Evolutionary conservation across 1,140 invertebrate species (phyloP), one percentile per base, ranked within the genome.

Genomic region (Schlechtendalia chinensis): DNA sequence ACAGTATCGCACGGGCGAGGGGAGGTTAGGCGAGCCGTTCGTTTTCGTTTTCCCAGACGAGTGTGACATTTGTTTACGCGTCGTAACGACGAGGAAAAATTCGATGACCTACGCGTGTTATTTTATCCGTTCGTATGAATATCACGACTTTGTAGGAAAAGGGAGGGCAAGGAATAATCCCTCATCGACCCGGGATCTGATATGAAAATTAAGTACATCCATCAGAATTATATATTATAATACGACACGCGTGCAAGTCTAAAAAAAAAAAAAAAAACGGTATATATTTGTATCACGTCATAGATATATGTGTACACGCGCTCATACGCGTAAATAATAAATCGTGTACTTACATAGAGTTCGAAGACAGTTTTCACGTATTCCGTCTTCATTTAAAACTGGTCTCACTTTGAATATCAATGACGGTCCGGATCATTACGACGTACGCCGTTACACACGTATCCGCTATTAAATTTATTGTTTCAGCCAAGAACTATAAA

Each of bases 141-240:
- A n/a, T n/a, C n/a, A n/a, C n/a, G n/a, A n/a, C n/a, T n/a, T n/a
- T n/a, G n/a, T n/a, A n/a, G n/a, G n/a, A n/a, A n/a, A n/a, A n/a
- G n/a, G n/a, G n/a, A n/a, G n/a, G n/a, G n/a, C n/a, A n/a, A n/a
- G n/a, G n/a, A n/a, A n/a, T n/a, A n/a, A n/a, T n/a, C n/a, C n/a
- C 27, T 1, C 29, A 65, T 19, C n/a, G 17, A 39, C 24, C 17
- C 24, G 16, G 32, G 32, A 17, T 63, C 59, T 6, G 59, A 63
- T 65, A 65, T 65, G 32, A 32, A 65, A 65, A 19, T 65, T 65
- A 65, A 65, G n/a, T n/a, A 65, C 61, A 65, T 65, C 27, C 17
- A 39, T 65, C 61, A 65, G 27, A 39, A 32, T 65, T 65, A n/a
- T n/a, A n/a, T n/a, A n/a, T n/a, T n/a, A 53, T 53, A 65, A 65